phyloP scores from a whole-genome alignment of 92 coral and sea anemone species.

The Zoanthus gigantus region DNA sequence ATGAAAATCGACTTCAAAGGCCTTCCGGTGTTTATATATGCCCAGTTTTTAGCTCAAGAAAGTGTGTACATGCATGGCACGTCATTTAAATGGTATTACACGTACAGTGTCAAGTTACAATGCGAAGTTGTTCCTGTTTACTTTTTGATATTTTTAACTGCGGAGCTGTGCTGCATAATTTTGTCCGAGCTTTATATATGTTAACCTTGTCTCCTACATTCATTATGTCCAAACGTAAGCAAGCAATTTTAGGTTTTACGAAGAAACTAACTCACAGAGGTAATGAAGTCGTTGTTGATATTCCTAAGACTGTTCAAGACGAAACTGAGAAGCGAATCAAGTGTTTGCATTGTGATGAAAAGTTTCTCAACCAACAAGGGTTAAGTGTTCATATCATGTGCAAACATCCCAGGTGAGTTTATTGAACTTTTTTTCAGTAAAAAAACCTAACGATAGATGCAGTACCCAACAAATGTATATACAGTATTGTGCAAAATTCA shows the following conservation, averaged over 20 bases:
- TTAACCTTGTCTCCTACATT: neutral
- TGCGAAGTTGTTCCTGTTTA: conserved; percentile 25
- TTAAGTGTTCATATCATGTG: conserved; percentile 25
- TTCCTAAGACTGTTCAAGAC: conserved; percentile 1
- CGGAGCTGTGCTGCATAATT: neutral
- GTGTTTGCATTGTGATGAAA: conserved; percentile 21
- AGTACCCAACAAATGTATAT: conserved; percentile 8
- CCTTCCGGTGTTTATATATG: conserved; percentile 5
- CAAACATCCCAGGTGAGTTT: conserved; percentile 28
- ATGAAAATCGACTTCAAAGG: neutral
- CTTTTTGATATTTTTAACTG: neutral
- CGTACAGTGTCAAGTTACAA: conserved; percentile 24
- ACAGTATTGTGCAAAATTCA: conserved; percentile 11
- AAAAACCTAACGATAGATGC: conserved; percentile 18
- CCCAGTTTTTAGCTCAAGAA: conserved; percentile 25
- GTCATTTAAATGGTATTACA: conserved; percentile 26
- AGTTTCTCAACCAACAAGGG: conserved; percentile 20
- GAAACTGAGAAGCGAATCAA: neutral
- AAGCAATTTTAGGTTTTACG: conserved; percentile 6
- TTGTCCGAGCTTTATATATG: neutral
- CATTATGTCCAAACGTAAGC: neutral
- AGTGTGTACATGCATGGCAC: conserved; percentile 17
- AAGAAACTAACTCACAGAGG: neutral
- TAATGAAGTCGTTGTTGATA: conserved; percentile 2
- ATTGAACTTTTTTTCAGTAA: neutral